These are phyloP conservation scores for Pogoniulus pusillus DNA, from an alignment of 2,797 vertebrate genomes.

Conservation along the genomic window DNA sequence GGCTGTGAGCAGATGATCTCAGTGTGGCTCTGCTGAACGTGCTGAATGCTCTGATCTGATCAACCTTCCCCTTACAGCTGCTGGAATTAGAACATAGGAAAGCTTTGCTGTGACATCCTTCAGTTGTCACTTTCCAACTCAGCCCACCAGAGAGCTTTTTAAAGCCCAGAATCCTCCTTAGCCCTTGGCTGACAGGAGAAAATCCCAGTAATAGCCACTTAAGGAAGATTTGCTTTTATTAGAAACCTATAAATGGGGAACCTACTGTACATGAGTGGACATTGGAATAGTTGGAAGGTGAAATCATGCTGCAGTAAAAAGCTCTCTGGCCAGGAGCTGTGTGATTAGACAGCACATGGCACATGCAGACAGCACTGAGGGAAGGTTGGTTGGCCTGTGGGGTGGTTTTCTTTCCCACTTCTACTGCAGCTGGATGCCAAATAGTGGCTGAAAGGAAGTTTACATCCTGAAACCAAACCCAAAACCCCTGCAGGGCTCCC, in stretches of 20 bases:
- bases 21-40: neutral
- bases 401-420: neutral
- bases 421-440: neutral
- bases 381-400: neutral
- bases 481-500: neutral
- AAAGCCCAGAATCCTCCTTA: constrained; percentile 50
- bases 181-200: constrained; percentile 55
- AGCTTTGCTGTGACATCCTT: constrained; percentile 27
- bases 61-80: neutral
- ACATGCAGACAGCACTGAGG: neutral
- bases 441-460: neutral
- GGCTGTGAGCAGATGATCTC: neutral
- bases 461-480: neutral
- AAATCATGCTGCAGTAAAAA: constrained; percentile 43
- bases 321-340: neutral
- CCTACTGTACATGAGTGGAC: constrained; percentile 43
- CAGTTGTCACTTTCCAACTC: constrained; percentile 52
- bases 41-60: neutral
- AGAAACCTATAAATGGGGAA: constrained; percentile 52
- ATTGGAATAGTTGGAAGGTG: constrained; percentile 45
- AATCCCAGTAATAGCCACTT: constrained; percentile 59
- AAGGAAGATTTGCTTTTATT: constrained; percentile 67
- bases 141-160: constrained; percentile 13
- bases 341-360: neutral
- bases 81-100: neutral